Percentiles rank a stretch among this genome's conserved stretches.
These are phyloP conservation scores for Clitarchus hookeri DNA, from an alignment of 2,888 invertebrate genomes.

Conservation along the genomic window DNA sequence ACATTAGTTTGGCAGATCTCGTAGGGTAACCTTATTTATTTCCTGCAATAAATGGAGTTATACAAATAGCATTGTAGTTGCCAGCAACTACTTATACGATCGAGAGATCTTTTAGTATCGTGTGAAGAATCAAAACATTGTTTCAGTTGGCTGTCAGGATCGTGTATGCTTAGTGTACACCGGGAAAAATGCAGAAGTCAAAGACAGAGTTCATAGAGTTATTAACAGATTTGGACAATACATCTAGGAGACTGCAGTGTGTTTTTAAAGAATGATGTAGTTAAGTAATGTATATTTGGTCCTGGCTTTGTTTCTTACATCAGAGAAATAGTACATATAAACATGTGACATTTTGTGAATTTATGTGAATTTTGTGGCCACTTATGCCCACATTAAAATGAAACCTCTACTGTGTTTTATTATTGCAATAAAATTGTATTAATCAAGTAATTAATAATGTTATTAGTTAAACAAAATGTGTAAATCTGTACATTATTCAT, in stretches of 20 bases:
- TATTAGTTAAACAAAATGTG: too few relatives aligned
- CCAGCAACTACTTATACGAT: slow-evolving; percentile 40
- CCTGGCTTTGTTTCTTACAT: too few relatives aligned
- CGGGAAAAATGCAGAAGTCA: not conserved
- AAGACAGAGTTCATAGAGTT: not conserved
- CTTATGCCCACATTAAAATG: too few relatives aligned
- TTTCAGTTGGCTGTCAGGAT: slow-evolving; percentile 35
- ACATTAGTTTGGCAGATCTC: not conserved
- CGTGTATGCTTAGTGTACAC: slow-evolving; percentile 29
- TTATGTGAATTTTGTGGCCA: too few relatives aligned
- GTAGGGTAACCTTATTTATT: not conserved
- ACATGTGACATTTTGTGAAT: too few relatives aligned
- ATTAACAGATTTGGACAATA: not conserved
- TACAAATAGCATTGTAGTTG: slow-evolving; percentile 32
- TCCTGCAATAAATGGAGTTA: slow-evolving; percentile 15
- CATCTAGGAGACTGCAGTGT: not conserved
- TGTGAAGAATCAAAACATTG: slow-evolving; percentile 39
- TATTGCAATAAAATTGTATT: too few relatives aligned
- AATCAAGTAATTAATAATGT: too few relatives aligned
- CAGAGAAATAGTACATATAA: too few relatives aligned
- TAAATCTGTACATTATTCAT: too few relatives aligned
- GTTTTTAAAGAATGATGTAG: not conserved
- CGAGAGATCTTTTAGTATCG: slow-evolving; percentile 40
- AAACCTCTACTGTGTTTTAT: too few relatives aligned
- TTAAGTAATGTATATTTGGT: too few relatives aligned